Base-by-base conservation (phyloP, 2,113 vertebrate genomes). In the Chlamydotis undulata region DNA sequence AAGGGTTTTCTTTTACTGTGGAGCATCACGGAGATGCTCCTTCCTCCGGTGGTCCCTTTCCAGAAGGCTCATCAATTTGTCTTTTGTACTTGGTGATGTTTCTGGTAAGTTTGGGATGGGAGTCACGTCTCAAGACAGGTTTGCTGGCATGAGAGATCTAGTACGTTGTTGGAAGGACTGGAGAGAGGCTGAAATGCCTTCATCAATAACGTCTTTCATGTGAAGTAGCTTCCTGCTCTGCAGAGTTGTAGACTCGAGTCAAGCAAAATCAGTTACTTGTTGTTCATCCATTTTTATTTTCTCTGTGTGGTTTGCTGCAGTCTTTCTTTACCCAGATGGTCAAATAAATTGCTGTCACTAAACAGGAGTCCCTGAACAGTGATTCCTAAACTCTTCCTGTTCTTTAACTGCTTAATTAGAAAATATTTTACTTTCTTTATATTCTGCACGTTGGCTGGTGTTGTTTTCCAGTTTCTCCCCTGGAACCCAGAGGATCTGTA, bases 301-400 rank as follows among this genome's bases (percentile, higher is more conserved):
- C 77, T 97, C 80, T 1, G 19, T 96, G 86, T 91, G 88, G 76
- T 92, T 95, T 96, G 65, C 83, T 94, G 74, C 61, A 87, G 77
- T 87, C 95, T 96, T 96, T 97, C 91, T 96, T 95, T 89, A 71
- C 80, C 94, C 93, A 95, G 96, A 95, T 95, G 96, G 89, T 94
- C 91, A 85, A 89, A 96, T 96, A 95, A 96, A 97, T 95, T 95
- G 87, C 95, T 94, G 91, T 95, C 95, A 92, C 84, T 96, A 82
- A 96, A 95, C 93, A 91, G 74, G 74, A 96, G 61, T 87, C 93
- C 83, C 95, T 76, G 65, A 91, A 60, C 5, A 23, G 83, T 65
- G 69, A 90, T 91, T 91, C 77, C 74, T 94, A 82, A 94, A 87
- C 75, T 89, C 93, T 96, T 97, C 77, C 93, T 94, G 60, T 89